phyloP scores from a whole-genome alignment of 2,113 vertebrate species.

The Candoia aspera region DNA sequence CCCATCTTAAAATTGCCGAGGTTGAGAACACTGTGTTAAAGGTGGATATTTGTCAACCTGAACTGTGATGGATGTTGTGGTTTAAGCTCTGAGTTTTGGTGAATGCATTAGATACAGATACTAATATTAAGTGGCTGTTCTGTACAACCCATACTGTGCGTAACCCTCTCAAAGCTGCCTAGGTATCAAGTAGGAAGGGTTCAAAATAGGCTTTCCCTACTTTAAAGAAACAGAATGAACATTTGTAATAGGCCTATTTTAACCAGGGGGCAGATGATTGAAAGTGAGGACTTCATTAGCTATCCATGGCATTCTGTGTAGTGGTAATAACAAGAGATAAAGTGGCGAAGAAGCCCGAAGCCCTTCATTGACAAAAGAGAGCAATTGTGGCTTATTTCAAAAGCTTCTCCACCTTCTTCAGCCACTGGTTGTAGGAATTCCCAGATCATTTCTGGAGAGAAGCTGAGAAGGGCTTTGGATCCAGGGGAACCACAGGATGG shows the following conservation, averaged over 20 bases:
- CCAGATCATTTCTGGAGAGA: no score
- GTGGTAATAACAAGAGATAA: no score
- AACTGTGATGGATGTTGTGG: constrained; percentile 33
- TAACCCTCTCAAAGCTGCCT: not conserved
- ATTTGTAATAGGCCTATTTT: not conserved
- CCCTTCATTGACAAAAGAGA: no score
- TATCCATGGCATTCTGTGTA: not conserved
- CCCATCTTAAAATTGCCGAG: not conserved
- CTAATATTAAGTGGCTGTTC: not conserved
- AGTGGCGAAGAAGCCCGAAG: no score
- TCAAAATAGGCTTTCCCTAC: not conserved
- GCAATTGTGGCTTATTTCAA: no score
- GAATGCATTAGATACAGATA: not conserved
- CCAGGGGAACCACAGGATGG: no score
- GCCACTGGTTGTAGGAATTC: no score
- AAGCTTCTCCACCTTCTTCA: no score
- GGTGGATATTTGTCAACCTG: constrained; percentile 25
- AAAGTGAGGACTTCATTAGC: not conserved
- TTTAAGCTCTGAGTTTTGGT: constrained; percentile 4
- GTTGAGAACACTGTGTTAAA: not conserved
- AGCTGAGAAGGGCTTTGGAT: no score
- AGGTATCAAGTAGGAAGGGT: constrained; percentile 24
- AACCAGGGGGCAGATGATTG: not conserved
- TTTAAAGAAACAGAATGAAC: not conserved
- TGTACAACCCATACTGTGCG: not conserved